Evolutionary conservation across 1,140 invertebrate species (phyloP).

Genomic region (Rhagoletis pomonella): DNA sequence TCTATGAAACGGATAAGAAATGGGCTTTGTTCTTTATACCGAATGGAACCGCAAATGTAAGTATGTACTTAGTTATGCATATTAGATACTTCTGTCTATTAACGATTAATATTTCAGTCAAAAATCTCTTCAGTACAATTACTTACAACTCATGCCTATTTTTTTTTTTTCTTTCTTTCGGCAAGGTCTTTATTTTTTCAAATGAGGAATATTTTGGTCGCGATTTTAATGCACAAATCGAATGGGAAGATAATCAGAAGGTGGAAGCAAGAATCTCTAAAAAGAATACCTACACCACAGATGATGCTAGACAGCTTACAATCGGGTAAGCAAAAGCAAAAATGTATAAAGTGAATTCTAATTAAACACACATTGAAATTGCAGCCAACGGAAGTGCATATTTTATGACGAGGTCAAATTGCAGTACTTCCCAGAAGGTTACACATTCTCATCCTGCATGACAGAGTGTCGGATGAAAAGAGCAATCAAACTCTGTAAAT

Average conservation of each 20-base stretch:
- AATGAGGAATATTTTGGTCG: conserved; percentile 80
- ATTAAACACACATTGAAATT: conserved; percentile 1
- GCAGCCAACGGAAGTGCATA: conserved; percentile 79
- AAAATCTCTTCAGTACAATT: background rate
- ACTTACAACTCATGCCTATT: too few species aligned
- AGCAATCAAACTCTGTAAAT: conserved; percentile 78
- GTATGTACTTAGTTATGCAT: background rate
- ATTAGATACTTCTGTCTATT: background rate
- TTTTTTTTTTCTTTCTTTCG: background rate
- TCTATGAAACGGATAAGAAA: conserved; percentile 73
- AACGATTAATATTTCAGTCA: background rate
- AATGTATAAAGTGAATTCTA: background rate
- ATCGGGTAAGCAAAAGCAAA: conserved; percentile 69
- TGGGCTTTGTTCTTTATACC: conserved; percentile 71
- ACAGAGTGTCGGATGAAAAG: conserved; percentile 81
- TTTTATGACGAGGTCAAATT: conserved; percentile 80
- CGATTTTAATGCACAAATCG: conserved; percentile 80
- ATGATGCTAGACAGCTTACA: conserved; percentile 80
- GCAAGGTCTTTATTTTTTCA: conserved; percentile 79
- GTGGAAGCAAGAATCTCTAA: conserved; percentile 80
- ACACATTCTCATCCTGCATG: conserved; percentile 82
- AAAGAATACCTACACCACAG: conserved; percentile 83
- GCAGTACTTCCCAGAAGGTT: conserved; percentile 76
- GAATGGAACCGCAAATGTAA: conserved; percentile 66
- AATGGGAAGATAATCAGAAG: conserved; percentile 79